Conservation (phyloP, 2,113 vertebrate genomes). For the Eubucco bourcierii region DNA sequence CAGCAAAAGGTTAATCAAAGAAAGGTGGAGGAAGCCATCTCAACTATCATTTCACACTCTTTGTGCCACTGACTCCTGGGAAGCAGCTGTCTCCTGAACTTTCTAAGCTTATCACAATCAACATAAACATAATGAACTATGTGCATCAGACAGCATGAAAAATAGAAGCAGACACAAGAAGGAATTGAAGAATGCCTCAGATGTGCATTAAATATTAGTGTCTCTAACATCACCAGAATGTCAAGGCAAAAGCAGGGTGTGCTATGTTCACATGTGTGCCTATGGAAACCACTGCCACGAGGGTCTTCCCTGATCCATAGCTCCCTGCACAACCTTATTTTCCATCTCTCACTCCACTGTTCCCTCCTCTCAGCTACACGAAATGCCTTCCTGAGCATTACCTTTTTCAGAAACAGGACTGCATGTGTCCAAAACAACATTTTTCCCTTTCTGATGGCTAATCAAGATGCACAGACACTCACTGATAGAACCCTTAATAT, state of each 20-base stretch:
- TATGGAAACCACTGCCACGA: background rate
- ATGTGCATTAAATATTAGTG: background rate
- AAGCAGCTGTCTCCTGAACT: background rate
- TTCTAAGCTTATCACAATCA: background rate
- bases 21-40: background rate
- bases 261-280: background rate
- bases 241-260: background rate
- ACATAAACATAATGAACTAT: background rate
- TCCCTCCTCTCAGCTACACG: background rate
- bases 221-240: background rate
- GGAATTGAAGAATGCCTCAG: background rate
- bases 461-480: background rate
- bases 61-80: background rate
- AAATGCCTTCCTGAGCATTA: background rate
- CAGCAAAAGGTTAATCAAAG: background rate
- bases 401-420: background rate
- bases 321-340: background rate
- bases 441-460: background rate
- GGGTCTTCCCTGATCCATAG: background rate
- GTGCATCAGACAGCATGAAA: background rate
- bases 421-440: background rate
- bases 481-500: background rate
- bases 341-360: background rate
- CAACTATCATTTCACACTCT: background rate
- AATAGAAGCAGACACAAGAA: background rate